Evolutionary conservation across 2,113 vertebrate genomes (phyloP), one percentile per base, ranked within the genome.

Genomic region (Chitala chitala): DNA sequence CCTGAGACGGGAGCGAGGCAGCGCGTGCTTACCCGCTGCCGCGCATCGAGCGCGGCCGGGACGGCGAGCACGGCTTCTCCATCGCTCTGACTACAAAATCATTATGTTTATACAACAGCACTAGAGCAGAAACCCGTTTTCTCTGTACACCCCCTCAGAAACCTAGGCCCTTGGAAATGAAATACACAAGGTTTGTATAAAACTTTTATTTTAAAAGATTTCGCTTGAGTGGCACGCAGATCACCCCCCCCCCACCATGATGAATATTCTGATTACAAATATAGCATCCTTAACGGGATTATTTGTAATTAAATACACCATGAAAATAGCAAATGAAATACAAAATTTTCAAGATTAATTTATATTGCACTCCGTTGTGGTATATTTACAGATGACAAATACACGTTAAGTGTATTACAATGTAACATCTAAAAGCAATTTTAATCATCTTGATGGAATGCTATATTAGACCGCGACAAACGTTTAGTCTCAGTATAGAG

Each of bases 1-100:
- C 31, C 22, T 13, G 59, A 77, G 59, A 70, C 59, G 22, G 42
- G 42, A 46, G 53, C 73, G 15, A 22, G n/a, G 22, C 54, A 48
- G 74, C 66, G 61, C 66, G 54, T 75, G 74, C 48, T 69, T 38
- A 51, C 68, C 5, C 29, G 20, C 10, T 46, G 40, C 50, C 9
- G 26, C 3, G 26, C n/a, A 36, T 2, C 15, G 1, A 31, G 26
- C 44, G 5, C 17, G 29, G 38, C 12, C 29, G 15, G 3, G 24
- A 38, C n/a, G n/a, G n/a, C n/a, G n/a, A n/a, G n/a, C n/a, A n/a
- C n/a, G n/a, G n/a, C n/a, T n/a, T n/a, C n/a, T n/a, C n/a, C n/a
- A n/a, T n/a, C n/a, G n/a, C n/a, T n/a, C n/a, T n/a, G n/a, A n/a
- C n/a, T 33, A 15, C 31, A 12, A 61, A 63, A 38, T 63, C 31